These are phyloP conservation scores for Lagopus muta DNA, from an alignment of 2,113 vertebrate species.

Conservation along the genomic window DNA sequence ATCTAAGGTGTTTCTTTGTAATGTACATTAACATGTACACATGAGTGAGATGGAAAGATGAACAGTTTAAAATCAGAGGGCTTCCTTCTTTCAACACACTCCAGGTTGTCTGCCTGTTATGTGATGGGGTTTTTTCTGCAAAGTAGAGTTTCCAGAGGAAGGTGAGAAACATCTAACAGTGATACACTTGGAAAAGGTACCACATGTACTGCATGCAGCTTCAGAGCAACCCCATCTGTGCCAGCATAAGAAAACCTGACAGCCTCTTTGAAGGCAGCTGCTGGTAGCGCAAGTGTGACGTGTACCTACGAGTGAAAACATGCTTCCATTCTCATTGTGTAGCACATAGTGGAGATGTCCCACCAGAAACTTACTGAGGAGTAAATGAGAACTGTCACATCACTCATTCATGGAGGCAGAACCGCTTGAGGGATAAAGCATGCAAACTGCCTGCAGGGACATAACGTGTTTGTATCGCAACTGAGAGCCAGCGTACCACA, in stretches of 20 bases:
- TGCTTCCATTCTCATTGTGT: background rate
- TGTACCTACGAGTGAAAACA: background rate
- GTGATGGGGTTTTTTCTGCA: accelerated
- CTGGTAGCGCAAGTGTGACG: accelerated
- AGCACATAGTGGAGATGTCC: background rate
- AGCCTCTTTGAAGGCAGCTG: background rate
- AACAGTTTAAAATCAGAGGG: accelerated
- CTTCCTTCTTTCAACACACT: background rate
- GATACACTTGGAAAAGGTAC: background rate
- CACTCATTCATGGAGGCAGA: accelerated
- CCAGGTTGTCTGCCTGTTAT: background rate
- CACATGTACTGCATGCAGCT: background rate
- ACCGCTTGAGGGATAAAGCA: background rate
- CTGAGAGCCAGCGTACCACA: accelerated
- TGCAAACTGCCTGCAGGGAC: background rate
- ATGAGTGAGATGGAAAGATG: background rate
- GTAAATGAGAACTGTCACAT: background rate
- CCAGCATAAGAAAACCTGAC: background rate
- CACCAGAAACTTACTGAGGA: accelerated
- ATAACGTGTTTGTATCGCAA: background rate
- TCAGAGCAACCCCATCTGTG: background rate
- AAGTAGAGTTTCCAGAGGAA: background rate
- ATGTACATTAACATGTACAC: accelerated
- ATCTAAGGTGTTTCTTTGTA: background rate
- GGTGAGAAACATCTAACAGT: background rate